These are phyloP conservation scores for Spermophilus dauricus DNA, from an alignment of 2,113 vertebrate genomes.

Conservation along the genomic window DNA sequence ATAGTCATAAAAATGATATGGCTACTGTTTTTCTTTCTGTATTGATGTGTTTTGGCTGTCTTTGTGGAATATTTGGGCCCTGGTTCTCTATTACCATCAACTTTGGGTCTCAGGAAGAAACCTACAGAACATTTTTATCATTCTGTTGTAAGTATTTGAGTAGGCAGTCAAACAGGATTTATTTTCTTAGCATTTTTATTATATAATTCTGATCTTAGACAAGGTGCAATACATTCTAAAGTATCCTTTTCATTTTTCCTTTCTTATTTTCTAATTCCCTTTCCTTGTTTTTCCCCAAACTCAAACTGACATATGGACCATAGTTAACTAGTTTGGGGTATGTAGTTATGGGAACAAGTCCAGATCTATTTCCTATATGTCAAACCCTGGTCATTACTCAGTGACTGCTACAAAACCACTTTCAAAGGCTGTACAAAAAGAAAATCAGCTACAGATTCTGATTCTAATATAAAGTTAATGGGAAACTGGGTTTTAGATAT, in stretches of 20 bases:
- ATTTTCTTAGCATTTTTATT: conserved; percentile 59
- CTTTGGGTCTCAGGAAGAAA: conserved; percentile 47
- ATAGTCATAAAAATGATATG: not conserved
- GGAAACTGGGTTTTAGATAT: conserved; percentile 62
- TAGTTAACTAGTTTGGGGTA: conserved; percentile 60
- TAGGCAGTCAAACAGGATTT: conserved; percentile 15
- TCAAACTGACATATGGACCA: conserved; percentile 41
- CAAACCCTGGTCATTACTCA: conserved; percentile 66
- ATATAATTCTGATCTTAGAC: conserved; percentile 11
- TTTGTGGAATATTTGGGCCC: conserved; percentile 1
- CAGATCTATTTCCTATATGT: conserved; percentile 61
- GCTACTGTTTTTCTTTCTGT: not conserved
- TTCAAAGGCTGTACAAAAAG: not conserved
- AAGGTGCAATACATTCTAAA: conserved; percentile 37
- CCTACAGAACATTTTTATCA: conserved; percentile 31
- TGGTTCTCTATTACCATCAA: conserved; percentile 25
- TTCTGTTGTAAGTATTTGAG: conserved; percentile 41
- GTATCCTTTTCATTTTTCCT: not conserved
- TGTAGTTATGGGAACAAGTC: conserved; percentile 53
- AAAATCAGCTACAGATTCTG: conserved; percentile 49
- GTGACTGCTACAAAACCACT: conserved; percentile 49
- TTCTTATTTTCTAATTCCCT: conserved; percentile 54
- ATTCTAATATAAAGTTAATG: conserved; percentile 54
- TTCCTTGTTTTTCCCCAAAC: not conserved
- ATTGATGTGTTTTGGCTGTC: not conserved